phyloP scores from a whole-genome alignment of 1,140 invertebrate species.

The Aplysia californica region DNA sequence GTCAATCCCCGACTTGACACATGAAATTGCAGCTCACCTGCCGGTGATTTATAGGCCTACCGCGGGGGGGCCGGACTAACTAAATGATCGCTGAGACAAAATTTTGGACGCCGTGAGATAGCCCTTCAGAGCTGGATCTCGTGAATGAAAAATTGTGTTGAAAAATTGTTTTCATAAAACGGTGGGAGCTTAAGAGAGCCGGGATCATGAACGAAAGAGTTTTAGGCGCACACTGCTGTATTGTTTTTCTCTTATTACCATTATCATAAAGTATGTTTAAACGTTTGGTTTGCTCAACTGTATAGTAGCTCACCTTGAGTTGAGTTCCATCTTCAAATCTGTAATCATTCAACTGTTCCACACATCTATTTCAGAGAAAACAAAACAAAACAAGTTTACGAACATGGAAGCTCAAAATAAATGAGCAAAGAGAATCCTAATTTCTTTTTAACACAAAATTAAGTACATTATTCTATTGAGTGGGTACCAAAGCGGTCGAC shows the following conservation, averaged over 20 bases:
- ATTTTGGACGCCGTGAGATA: too few relatives aligned
- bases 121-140: too few relatives aligned
- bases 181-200: neutral
- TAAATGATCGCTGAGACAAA: too few relatives aligned
- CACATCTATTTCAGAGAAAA: conserved; percentile 17
- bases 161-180: neutral
- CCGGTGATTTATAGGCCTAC: too few relatives aligned
- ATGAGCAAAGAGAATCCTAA: neutral
- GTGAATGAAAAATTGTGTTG: neutral
- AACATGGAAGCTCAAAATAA: too few relatives aligned
- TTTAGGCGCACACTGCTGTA: too few relatives aligned
- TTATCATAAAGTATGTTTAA: neutral
- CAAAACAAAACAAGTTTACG: neutral
- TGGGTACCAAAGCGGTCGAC: neutral
- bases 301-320: conserved; percentile 21
- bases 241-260: too few relatives aligned
- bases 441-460: neutral
- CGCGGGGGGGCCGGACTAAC: too few relatives aligned
- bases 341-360: conserved; percentile 26
- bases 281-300: neutral
- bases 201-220: neutral
- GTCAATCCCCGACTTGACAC: too few relatives aligned
- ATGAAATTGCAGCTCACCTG: too few relatives aligned
- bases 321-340: conserved; percentile 30
- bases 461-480: neutral